Conservation (phyloP, 2,888 invertebrate genomes). For the Pachycephus smyrnensis region DNA sequence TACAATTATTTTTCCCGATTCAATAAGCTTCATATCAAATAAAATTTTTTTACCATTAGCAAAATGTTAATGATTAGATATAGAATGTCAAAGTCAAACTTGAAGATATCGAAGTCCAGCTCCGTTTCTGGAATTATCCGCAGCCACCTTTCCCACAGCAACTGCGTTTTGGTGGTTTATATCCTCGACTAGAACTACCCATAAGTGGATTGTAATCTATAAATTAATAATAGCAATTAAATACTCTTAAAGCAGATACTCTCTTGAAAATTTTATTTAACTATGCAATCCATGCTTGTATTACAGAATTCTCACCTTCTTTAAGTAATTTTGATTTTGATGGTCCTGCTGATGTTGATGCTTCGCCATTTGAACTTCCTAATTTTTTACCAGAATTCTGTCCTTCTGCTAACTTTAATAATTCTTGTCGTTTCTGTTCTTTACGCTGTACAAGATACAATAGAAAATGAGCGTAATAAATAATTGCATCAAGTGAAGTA, state of each 20-base stretch:
- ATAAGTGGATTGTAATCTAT: conserved; percentile 63
- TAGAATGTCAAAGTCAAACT: neutral
- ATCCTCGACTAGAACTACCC: conserved; percentile 54
- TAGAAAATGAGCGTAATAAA: conserved; percentile 16
- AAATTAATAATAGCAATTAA: conserved; percentile 19
- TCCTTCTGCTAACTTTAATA: conserved; percentile 37
- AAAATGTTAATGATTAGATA: neutral
- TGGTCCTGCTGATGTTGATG: conserved; percentile 28
- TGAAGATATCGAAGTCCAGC: neutral
- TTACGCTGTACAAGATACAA: conserved; percentile 49
- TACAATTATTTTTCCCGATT: neutral
- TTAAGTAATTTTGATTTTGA: conserved; percentile 35
- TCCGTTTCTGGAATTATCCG: conserved; percentile 44
- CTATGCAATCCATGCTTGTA: neutral
- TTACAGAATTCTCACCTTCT: conserved; percentile 15
- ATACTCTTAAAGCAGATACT: neutral
- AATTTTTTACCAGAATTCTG: conserved; percentile 46
- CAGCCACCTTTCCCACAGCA: conserved; percentile 61
- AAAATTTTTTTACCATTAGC: neutral
- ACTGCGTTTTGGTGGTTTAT: conserved; percentile 60
- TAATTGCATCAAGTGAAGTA: neutral
- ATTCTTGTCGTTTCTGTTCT: conserved; percentile 54
- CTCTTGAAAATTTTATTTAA: neutral
- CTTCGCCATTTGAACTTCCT: conserved; percentile 35
- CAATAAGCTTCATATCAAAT: neutral